phyloP scores from a whole-genome alignment of 1,140 invertebrate genomes.

The Neodiprion virginianus region DNA sequence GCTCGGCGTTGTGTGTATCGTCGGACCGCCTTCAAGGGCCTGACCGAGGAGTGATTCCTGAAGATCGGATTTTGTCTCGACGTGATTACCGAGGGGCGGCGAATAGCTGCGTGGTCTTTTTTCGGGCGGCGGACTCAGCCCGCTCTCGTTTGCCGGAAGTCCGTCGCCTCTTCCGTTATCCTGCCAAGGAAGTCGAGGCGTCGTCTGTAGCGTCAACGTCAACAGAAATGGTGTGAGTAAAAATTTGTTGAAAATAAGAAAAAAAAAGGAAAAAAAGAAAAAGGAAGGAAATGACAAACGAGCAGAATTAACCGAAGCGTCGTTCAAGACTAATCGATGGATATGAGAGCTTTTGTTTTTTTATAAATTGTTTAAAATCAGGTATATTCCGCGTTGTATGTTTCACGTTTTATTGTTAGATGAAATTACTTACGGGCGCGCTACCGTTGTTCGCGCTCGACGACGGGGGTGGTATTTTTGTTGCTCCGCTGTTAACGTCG shows the following conservation, averaged over 20 bases:
- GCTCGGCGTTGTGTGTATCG: constrained; percentile 59
- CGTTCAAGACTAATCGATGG: neutral
- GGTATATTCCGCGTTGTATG: too few species aligned
- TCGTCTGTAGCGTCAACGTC: constrained; percentile 39
- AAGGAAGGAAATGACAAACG: neutral
- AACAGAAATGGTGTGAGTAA: neutral
- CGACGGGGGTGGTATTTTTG: constrained; percentile 54
- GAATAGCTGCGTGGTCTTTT: constrained; percentile 66
- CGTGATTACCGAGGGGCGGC: constrained; percentile 59
- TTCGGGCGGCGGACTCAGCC: constrained; percentile 61
- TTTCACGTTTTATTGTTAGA: too few species aligned
- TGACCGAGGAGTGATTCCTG: constrained; percentile 76
- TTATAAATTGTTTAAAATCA: too few species aligned
- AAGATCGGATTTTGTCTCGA: constrained; percentile 64
- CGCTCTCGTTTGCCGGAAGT: constrained; percentile 51
- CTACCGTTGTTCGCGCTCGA: constrained; percentile 58
- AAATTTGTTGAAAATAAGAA: constrained; percentile 12
- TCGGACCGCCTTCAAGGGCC: constrained; percentile 72
- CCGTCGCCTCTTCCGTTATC: constrained; percentile 57
- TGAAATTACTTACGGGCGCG: constrained; percentile 49
- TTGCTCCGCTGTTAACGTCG: constrained; percentile 73
- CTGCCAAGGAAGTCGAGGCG: constrained; percentile 62
- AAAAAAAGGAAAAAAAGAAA: constrained; percentile 17
- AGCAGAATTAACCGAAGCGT: constrained; percentile 9
- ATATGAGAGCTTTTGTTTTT: neutral